A percentile compares a stretch with the other conserved stretches of the same genome.
These are phyloP conservation scores for Heliconius erato DNA, from an alignment of 2,888 invertebrate species.

Conservation along the genomic window DNA sequence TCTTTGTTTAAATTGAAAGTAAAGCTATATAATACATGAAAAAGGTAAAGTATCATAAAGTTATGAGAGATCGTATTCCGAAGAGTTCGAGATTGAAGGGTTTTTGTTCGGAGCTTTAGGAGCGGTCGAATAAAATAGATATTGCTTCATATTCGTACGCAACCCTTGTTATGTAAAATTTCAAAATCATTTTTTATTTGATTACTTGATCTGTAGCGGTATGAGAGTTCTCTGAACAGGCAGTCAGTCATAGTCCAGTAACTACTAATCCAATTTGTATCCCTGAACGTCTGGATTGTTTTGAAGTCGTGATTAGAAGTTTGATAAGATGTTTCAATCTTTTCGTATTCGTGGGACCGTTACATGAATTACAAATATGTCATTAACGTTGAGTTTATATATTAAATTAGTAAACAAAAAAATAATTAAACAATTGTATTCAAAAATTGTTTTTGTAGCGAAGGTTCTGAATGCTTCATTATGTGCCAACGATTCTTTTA, in stretches of 20 bases:
- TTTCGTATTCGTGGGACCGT: conserved; percentile 53
- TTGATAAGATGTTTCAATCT: conserved; percentile 61
- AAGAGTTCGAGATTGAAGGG: conserved; percentile 61
- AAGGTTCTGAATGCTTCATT: conserved; percentile 46
- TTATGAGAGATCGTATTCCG: conserved; percentile 61
- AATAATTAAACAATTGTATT: conserved; percentile 44
- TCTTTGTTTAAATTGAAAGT: conserved; percentile 20
- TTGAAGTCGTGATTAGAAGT: conserved; percentile 73
- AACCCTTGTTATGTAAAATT: conserved; percentile 33
- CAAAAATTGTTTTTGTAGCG: conserved; percentile 42
- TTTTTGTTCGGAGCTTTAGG: conserved; percentile 60
- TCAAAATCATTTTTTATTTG: conserved; percentile 28
- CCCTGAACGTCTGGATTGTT: conserved; percentile 75
- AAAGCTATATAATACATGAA: conserved; percentile 35
- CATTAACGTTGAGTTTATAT: conserved; percentile 10
- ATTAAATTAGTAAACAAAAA: conserved; percentile 18
- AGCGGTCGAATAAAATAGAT: conserved; percentile 56
- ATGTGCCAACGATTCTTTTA: conserved; percentile 47
- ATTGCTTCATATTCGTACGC: conserved; percentile 45
- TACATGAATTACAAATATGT: conserved; percentile 33
- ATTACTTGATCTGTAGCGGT: conserved; percentile 1
- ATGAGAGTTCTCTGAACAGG: conserved; percentile 37
- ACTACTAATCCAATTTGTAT: conserved; percentile 65
- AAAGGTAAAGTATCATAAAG: conserved; percentile 58
- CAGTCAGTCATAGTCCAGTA: conserved; percentile 62